Base-by-base conservation (phyloP, 2,797 vertebrate genomes). In the Lagorchestes hirsutus region DNA sequence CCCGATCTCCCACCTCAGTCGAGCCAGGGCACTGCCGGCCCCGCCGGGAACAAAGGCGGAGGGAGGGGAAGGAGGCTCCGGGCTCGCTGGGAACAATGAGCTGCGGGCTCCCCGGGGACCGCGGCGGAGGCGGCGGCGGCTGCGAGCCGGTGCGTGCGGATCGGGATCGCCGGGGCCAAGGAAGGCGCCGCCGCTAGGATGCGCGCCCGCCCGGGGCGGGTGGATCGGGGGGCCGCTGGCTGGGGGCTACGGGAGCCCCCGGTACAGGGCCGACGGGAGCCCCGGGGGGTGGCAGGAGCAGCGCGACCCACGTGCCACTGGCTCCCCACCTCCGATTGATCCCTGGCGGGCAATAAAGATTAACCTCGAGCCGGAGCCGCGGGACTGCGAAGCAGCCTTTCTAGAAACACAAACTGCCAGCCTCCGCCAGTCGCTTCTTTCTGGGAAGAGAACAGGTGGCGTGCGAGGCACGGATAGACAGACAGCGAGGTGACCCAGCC, bases 11-110 rank as follows among this genome's bases (percentile, higher is more conserved):
- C 98, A 98, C 98, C 98, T 98, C 98, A 98, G 97, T 97, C 98
- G 98, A 98, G 50, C 54, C 98, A 98, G 95, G 97, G 98, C 98
- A 98, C 97, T 98, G 98, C 98, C 98, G 98, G 98, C 98, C 98
- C 98, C 98, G 98, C 98, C 97, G 98, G 98, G 98, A 98, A 98
- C 98, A 98, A 98, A 98, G 98, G 98, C 97, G 97, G 97, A 82
- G 74, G 74, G 74, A 82, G 74, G 74, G 74, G 74, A 82, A 82
- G 74, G 74, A 82, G 74, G 40, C 74, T 82, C 74, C 74, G 74
- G 74, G 74, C 74, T 82, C 74, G 74, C 74, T 46, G 74, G 74
- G 98, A 98, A 98, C 98, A 98, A 98, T 98, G 97, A 98, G 97
- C 97, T 97, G 98, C 98, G 96, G 97, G 98, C 98, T 97, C 90